Conservation (phyloP, 2,888 invertebrate species). For the Orthosia gothica region DNA sequence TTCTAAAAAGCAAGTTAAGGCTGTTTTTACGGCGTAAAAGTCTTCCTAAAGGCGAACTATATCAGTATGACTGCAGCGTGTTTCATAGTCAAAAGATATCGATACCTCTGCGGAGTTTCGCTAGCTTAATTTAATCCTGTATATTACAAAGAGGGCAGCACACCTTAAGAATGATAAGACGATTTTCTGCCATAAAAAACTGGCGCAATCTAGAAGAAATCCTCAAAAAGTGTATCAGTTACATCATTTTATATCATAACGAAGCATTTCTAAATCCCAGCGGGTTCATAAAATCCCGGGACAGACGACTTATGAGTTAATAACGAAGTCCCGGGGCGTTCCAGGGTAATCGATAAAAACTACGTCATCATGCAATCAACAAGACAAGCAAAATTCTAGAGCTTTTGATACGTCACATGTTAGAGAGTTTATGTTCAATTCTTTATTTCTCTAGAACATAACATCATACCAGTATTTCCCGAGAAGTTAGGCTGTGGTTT, state of each 20-base stretch:
- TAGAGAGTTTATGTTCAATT: not conserved
- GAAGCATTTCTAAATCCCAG: constrained; percentile 37
- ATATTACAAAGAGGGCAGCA: not conserved
- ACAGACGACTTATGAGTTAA: constrained; percentile 48
- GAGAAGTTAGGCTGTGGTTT: not conserved
- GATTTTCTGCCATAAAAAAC: not conserved
- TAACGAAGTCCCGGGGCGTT: constrained; percentile 39
- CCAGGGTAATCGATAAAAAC: constrained; percentile 49
- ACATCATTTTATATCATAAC: constrained; percentile 30
- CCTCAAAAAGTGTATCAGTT: not conserved
- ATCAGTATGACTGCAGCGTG: not conserved
- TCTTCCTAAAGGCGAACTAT: not conserved
- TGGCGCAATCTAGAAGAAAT: not conserved
- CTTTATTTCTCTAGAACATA: not conserved
- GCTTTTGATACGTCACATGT: constrained; percentile 15
- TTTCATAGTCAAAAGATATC: too few species aligned
- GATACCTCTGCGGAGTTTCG: too few species aligned
- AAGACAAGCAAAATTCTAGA: constrained; percentile 5
- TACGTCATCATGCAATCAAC: constrained; percentile 25
- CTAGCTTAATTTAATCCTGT: too few species aligned
- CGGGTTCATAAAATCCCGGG: constrained; percentile 39
- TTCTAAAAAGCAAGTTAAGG: not conserved
- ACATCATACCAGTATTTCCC: not conserved
- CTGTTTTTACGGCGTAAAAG: not conserved
- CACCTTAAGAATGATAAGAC: not conserved